phyloP scores from a whole-genome alignment of 2,888 invertebrate species.

The Ectobius pallidus region DNA sequence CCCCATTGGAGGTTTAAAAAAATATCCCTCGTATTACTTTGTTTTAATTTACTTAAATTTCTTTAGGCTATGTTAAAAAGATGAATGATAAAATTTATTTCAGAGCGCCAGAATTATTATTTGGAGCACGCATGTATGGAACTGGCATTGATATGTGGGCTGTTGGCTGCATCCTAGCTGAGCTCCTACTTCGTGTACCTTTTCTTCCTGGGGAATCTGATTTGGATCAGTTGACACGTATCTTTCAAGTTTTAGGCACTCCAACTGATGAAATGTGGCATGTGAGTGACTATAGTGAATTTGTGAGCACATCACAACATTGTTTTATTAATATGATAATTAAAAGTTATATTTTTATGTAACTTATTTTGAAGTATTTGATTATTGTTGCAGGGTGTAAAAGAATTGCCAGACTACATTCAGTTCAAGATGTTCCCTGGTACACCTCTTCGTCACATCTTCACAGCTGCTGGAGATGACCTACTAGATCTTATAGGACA shows the following conservation, averaged over 20 bases:
- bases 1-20: no score
- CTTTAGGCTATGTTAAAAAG: no score
- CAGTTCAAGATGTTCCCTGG: conserved; percentile 87
- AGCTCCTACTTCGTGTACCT: conserved; percentile 87
- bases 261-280: conserved; percentile 95
- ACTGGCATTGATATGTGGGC: conserved; percentile 99
- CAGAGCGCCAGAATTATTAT: conserved; percentile 90
- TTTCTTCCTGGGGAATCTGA: conserved; percentile 97
- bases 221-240: conserved; percentile 93
- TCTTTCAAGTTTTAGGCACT: conserved; percentile 92
- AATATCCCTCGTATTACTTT: no score
- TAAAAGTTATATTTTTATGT: no score
- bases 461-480: conserved; percentile 94
- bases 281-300: conserved; percentile 62
- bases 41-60: no score
- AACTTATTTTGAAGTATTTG: background rate
- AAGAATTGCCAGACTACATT: conserved; percentile 85
- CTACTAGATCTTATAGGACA: conserved; percentile 79
- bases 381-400: conserved; percentile 64
- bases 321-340: conserved; percentile 15
- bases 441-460: conserved; percentile 87
- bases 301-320: no score
- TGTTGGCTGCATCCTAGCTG: conserved; percentile 96
- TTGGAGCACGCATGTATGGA: conserved; percentile 94
- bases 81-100: no score